Base-by-base conservation (phyloP, 2,797 vertebrate genomes). In the Lutjanus campechanus region DNA sequence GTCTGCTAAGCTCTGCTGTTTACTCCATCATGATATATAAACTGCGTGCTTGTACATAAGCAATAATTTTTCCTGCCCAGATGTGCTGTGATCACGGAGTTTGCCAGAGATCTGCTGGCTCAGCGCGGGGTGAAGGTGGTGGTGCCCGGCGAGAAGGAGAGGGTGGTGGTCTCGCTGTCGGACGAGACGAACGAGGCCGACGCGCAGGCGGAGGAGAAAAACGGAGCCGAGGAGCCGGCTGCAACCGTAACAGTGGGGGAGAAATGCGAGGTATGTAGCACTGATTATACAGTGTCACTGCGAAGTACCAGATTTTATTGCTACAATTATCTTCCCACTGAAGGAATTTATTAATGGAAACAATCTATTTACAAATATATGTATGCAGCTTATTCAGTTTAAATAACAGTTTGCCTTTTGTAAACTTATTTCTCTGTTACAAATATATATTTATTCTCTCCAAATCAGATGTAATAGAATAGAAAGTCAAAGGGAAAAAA, bases 71-170 rank as follows among this genome's bases (percentile, higher is more conserved):
- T 20, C 17, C 16, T 25, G 41, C 36, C 64, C 91, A 97, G 97
- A 66, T 97, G 97, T 92, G 97, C 97, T 0, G 97, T 98, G 76
- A 87, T 98, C 85, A 98, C 97, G 0, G 97, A 98, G 90, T 98
- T 96, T 89, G 94, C 95, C 36, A 94, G 97, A 58, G 93, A 97
- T 25, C 81, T 95, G 69, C 94, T 98, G 82, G 87, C 85, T 55
- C 89, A 93, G 82, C 96, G 94, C 41, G 96, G 96, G n/a, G 93
- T 97, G 73, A 94, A 91, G 85, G 82, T 97, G 93, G 85, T 95
- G 90, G 96, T 97, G 17, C 97, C 96, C 0, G 97, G 96, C 11
- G 97, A 98, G 91, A 92, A 94, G 59, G 94, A 96, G 20, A 87
- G 95, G 69, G 91, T 96, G 83, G 92, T 96, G 29, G 96, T 96